Evolutionary conservation across 2,888 invertebrate genomes (phyloP).

Genomic region (Cotesia congregata): DNA sequence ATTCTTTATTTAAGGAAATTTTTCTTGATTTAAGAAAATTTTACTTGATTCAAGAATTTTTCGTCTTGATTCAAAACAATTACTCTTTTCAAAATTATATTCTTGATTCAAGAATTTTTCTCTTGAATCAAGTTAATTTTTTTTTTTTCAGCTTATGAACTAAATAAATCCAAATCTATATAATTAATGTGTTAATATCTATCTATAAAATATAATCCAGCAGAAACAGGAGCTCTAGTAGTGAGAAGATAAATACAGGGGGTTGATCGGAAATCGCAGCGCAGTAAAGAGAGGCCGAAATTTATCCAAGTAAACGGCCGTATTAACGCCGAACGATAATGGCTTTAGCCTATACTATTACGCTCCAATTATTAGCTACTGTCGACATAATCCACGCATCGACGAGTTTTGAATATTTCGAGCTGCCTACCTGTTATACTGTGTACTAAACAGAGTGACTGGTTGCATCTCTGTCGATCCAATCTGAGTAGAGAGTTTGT

Average conservation of each 20-base stretch:
- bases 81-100: no score
- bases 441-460: background rate
- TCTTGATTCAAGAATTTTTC: no score
- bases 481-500: background rate
- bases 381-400: slow-evolving; percentile 39
- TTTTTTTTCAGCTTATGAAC: no score
- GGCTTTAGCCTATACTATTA: slow-evolving; percentile 32
- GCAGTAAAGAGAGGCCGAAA: background rate
- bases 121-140: no score
- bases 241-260: background rate
- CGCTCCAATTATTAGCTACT: slow-evolving; percentile 38
- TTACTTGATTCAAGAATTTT: no score
- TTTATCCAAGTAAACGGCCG: slow-evolving; percentile 22
- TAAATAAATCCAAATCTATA: no score
- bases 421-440: background rate
- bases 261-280: background rate
- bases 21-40: no score
- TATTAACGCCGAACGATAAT: slow-evolving; percentile 35
- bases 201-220: no score
- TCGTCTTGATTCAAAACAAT: no score
- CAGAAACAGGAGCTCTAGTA: background rate
- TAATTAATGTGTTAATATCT: no score
- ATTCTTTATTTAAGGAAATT: no score
- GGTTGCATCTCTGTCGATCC: background rate
- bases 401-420: slow-evolving; percentile 28